Evolutionary conservation across 2,113 vertebrate genomes (phyloP).

Genomic region (Rattus rattus): DNA sequence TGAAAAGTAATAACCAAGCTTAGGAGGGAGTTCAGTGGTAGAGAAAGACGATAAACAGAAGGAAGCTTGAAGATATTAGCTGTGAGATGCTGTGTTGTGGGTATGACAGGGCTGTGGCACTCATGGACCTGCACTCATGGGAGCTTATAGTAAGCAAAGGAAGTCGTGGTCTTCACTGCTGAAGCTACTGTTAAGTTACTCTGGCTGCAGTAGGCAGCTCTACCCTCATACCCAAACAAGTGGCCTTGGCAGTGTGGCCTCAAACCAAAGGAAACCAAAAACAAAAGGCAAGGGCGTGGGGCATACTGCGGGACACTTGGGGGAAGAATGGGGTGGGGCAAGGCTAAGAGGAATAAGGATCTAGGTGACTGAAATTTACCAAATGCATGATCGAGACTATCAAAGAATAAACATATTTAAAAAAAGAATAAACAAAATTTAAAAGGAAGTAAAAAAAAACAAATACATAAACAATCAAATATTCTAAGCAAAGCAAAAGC

Average conservation of each 20-base stretch:
- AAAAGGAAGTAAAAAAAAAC: neutral
- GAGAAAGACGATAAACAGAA: neutral
- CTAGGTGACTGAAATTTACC: neutral
- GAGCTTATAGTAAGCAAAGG: neutral
- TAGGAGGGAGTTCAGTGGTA: neutral
- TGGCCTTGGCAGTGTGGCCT: neutral
- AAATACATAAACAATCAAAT: neutral
- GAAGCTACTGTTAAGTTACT: too few relatives aligned
- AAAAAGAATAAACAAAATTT: neutral
- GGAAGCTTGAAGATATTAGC: neutral
- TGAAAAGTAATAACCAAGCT: neutral
- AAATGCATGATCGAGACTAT: neutral
- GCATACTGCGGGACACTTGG: neutral
- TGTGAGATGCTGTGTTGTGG: too few relatives aligned
- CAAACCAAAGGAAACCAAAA: neutral
- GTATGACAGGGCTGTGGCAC: neutral
- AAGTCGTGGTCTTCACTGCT: neutral
- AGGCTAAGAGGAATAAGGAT: neutral
- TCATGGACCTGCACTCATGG: too few relatives aligned
- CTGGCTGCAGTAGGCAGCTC: too few relatives aligned
- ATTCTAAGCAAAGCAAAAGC: neutral
- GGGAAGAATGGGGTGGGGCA: neutral
- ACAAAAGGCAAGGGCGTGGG: neutral
- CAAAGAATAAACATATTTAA: neutral
- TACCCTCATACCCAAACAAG: neutral